Conservation (phyloP, 2,888 invertebrate species). For the Calliopum simillimum region DNA sequence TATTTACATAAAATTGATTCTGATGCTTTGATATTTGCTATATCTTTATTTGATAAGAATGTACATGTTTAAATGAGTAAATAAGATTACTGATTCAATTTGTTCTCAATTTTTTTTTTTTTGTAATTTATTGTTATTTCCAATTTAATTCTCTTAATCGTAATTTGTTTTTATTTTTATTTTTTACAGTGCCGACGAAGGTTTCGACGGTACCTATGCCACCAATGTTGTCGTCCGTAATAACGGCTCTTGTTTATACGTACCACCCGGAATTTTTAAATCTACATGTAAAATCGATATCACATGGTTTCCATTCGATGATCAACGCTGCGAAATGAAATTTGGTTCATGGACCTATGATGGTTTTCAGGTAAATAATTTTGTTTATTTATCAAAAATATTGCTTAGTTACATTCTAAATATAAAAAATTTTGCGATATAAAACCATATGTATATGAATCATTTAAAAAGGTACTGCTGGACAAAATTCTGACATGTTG, state of each 20-base stretch:
- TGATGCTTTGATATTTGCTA: too few relatives aligned
- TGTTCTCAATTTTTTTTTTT: too few relatives aligned
- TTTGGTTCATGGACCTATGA: constrained; percentile 99
- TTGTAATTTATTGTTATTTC: neutral
- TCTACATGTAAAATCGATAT: constrained; percentile 99
- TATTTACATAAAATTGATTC: too few relatives aligned
- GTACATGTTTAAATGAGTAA: too few relatives aligned
- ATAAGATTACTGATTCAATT: too few relatives aligned
- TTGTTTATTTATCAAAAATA: too few relatives aligned
- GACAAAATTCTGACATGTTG: too few relatives aligned
- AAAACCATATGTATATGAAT: too few relatives aligned
- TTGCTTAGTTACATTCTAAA: too few relatives aligned
- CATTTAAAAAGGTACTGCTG: too few relatives aligned
- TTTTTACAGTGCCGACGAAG: constrained; percentile 91
- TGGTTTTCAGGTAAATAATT: constrained; percentile 82
- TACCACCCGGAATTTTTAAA: constrained; percentile 98
- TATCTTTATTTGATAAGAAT: too few relatives aligned
- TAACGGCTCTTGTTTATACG: constrained; percentile 95
- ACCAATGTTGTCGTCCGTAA: constrained; percentile 97
- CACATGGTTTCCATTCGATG: constrained; percentile 99
- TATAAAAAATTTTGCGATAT: too few relatives aligned
- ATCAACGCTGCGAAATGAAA: constrained; percentile 98
- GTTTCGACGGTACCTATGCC: constrained; percentile 98
- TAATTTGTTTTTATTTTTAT: constrained; percentile 15
- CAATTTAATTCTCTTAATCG: neutral